Evolutionary conservation across 2,113 vertebrate species (phyloP).

Genomic region (Mungos mungo): DNA sequence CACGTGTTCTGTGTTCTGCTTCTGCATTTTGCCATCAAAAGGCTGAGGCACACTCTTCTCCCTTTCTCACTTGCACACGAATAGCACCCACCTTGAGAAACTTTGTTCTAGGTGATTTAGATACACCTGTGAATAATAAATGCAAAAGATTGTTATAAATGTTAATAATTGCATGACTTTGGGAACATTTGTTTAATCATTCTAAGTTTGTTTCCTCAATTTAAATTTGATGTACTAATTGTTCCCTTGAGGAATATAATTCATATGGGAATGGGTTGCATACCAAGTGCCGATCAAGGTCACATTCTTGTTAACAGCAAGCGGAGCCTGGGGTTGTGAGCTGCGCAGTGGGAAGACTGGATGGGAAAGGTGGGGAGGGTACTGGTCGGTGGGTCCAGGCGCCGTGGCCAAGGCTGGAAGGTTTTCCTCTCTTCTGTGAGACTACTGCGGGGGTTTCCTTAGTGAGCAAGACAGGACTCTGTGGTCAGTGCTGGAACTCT

Average conservation of each 20-base stretch:
- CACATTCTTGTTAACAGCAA: too few species aligned
- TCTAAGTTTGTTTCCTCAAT: background rate
- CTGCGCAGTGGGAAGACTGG: background rate
- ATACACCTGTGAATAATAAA: background rate
- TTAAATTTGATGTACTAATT: background rate
- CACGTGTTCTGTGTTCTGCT: rapidly evolving
- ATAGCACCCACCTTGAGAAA: background rate
- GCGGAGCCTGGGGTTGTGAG: background rate
- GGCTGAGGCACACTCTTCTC: rapidly evolving
- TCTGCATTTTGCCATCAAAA: rapidly evolving
- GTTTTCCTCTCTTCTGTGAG: background rate
- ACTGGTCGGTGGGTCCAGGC: rapidly evolving
- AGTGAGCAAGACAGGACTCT: background rate
- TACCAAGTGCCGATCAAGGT: background rate
- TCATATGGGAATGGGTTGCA: background rate
- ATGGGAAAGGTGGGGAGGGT: background rate
- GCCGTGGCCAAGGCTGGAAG: rapidly evolving
- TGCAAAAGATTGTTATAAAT: background rate
- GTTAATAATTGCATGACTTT: background rate
- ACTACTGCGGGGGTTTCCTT: background rate
- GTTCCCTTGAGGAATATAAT: too few species aligned
- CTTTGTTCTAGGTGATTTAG: background rate
- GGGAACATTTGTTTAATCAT: background rate
- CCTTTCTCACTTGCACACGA: background rate
- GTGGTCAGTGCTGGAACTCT: conserved; percentile 52